These are phyloP conservation scores for Drosophila imparisetae DNA, from an alignment of 2,888 invertebrate species.

Conservation along the genomic window DNA sequence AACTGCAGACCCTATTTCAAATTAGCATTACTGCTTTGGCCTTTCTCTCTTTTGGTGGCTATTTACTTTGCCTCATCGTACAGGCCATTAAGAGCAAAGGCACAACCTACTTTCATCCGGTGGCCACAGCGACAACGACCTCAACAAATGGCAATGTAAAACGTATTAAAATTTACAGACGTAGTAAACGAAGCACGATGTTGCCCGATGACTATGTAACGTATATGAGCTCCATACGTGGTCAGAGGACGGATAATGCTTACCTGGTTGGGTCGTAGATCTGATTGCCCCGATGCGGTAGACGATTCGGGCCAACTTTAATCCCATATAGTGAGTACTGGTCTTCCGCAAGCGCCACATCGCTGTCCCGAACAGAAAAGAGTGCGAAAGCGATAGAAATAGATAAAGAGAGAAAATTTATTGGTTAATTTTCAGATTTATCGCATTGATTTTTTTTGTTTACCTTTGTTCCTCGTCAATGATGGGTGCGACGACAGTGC, in stretches of 20 bases:
- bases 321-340: slow-evolving; percentile 90
- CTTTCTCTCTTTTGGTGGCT: slow-evolving; percentile 94
- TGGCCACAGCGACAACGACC: slow-evolving; percentile 72
- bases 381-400: background rate
- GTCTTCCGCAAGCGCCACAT: slow-evolving; percentile 89
- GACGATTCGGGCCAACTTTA: slow-evolving; percentile 87
- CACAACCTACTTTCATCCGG: slow-evolving; percentile 84
- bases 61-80: slow-evolving; percentile 91
- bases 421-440: background rate
- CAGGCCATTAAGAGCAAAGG: slow-evolving; percentile 90
- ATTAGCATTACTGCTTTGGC: slow-evolving; percentile 91
- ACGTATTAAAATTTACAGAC: slow-evolving; percentile 83
- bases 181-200: slow-evolving; percentile 61
- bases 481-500: slow-evolving; percentile 91
- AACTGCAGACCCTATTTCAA: slow-evolving; percentile 91
- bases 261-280: slow-evolving; percentile 85
- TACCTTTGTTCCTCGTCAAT: slow-evolving; percentile 94
- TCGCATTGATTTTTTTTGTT: slow-evolving; percentile 7
- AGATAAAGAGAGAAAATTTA: background rate
- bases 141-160: slow-evolving; percentile 74
- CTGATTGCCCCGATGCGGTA: slow-evolving; percentile 85
- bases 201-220: slow-evolving; percentile 47
- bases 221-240: slow-evolving; percentile 58
- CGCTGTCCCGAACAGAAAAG: slow-evolving; percentile 84
- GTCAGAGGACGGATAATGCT: slow-evolving; percentile 48